phyloP scores from a whole-genome alignment of 2,797 vertebrate genomes.

The Acrossocheilus fasciatus region DNA sequence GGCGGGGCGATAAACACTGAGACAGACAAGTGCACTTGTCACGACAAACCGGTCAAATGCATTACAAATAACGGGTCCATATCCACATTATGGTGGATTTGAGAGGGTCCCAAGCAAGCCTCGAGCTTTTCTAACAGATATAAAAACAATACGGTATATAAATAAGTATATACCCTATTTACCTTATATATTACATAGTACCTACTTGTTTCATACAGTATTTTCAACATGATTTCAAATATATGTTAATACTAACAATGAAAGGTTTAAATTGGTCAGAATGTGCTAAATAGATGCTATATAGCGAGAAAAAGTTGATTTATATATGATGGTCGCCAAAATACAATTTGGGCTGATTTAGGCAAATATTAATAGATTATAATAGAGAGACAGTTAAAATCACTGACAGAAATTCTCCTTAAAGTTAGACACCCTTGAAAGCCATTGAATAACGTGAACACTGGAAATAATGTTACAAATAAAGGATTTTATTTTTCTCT shows the following conservation, averaged over 20 bases:
- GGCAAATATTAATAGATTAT: background rate
- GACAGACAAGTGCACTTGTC: constrained; percentile 14
- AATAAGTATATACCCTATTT: background rate
- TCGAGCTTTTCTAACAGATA: background rate
- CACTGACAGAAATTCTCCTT: background rate
- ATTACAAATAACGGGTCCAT: background rate
- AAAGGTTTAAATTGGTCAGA: background rate
- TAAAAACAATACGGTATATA: background rate
- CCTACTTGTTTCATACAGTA: background rate
- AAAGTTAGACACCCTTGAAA: background rate
- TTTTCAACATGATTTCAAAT: background rate
- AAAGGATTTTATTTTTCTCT: constrained; percentile 12
- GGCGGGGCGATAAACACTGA: constrained; percentile 31
- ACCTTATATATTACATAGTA: background rate
- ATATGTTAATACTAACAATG: background rate
- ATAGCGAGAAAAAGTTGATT: too few species aligned
- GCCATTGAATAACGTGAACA: background rate
- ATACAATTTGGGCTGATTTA: background rate
- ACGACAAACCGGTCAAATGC: background rate
- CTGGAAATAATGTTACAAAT: background rate
- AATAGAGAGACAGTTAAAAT: background rate
- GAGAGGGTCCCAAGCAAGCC: background rate
- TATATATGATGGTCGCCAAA: background rate
- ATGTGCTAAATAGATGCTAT: background rate
- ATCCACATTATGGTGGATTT: background rate